Base-by-base conservation (phyloP, 2,888 invertebrate genomes). In the Desoria tigrina region DNA sequence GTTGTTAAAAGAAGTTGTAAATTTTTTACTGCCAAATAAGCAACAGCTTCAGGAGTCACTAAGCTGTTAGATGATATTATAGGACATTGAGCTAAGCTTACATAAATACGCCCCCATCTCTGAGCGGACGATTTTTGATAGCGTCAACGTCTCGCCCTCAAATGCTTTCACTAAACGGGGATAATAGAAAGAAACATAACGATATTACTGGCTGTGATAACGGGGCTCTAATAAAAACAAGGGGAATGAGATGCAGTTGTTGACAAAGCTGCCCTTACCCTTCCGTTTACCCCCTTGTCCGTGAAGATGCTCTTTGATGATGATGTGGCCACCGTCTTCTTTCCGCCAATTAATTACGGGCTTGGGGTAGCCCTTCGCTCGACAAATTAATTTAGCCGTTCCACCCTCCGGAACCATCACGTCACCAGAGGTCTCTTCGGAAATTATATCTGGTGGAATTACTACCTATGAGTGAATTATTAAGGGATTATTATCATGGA, bases 381-480 rank as follows among this genome's bases (percentile, higher is more conserved):
- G 90, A 81, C 93, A 93, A 67, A 90, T 86, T 75, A 93, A 83
- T 80, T 92, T 92, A 18, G 58, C 63, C 4, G 51, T 51, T 24
- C 51, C 51, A 6, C 51, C 54, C 18, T 54, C 37, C 45, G 45
- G 28, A 58, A 58, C 92, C 90, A 92, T 92, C 86, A 94, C 87
- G 79, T 94, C 94, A 16, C 66, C 69, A 58, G 93, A 91, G 11
- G 92, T 92, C 79, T 92, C 92, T 78, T 92, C 92, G 79, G 90
- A 90, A 77, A 92, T 84, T 75, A 93, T 92, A 79, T 93, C 93
- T 60, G 93, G 93, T 37, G 93, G 92, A 78, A 93, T 92, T 32
- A 94, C 93, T n/a, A n/a, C n/a, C n/a, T n/a, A n/a, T n/a, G n/a
- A n/a, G n/a, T n/a, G n/a, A n/a, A n/a, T n/a, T n/a, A n/a, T n/a